Conservation (phyloP, 2,113 vertebrate genomes). For the Mormoops blainvillei region DNA sequence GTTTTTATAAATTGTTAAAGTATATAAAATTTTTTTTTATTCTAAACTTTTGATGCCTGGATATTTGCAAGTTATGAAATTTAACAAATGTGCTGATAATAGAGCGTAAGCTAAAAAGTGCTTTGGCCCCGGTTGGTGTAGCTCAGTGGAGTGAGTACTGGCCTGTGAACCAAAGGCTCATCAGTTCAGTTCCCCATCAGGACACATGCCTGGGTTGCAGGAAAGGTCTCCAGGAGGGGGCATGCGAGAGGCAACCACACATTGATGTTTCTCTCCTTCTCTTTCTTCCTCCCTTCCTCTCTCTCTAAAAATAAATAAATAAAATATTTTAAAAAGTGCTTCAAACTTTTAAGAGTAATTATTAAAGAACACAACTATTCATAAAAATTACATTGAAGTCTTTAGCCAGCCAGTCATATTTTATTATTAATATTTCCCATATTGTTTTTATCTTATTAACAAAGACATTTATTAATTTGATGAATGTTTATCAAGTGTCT, state of each 20-base stretch:
- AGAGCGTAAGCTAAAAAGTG: slow-evolving; percentile 20
- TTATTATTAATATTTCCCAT: neutral
- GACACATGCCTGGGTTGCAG: no score
- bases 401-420: neutral
- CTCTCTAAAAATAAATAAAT: no score
- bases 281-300: no score
- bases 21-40: slow-evolving; percentile 64
- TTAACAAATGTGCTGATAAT: slow-evolving; percentile 45
- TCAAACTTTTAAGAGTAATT: slow-evolving; percentile 46
- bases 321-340: neutral
- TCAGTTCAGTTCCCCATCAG: no score
- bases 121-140: no score
- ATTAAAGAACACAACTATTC: slow-evolving; percentile 54
- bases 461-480: neutral
- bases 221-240: no score
- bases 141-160: no score
- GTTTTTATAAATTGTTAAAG: slow-evolving; percentile 77
- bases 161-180: no score
- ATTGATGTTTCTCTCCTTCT: no score
- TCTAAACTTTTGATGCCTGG: slow-evolving; percentile 69
- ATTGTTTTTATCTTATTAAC: neutral
- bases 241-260: no score
- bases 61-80: slow-evolving; percentile 52
- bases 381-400: slow-evolving; percentile 47
- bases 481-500: neutral